Conservation (phyloP, 2,797 vertebrate species). For the Lacerta bilineata region DNA sequence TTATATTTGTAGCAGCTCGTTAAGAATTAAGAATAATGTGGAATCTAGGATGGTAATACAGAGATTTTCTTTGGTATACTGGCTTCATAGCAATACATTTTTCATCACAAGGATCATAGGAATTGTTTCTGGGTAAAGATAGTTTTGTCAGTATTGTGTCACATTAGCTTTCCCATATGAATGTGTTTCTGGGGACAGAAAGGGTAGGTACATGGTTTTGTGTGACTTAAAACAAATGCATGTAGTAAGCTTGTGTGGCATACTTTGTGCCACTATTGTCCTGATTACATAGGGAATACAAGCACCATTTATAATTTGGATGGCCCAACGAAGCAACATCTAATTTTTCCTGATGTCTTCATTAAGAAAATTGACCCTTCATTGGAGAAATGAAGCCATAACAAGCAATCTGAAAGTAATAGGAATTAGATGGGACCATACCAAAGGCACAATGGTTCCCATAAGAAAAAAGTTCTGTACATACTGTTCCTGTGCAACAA, state of each 20-base stretch:
- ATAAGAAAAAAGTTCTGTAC: slow-evolving; percentile 43
- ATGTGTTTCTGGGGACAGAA: not conserved
- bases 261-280: no score
- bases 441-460: slow-evolving; percentile 65
- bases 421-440: slow-evolving; percentile 59
- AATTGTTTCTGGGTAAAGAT: not conserved
- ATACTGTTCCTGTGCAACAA: slow-evolving; percentile 24
- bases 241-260: not conserved
- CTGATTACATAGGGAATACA: not conserved
- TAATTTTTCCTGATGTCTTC: slow-evolving; percentile 30
- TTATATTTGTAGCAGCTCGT: slow-evolving; percentile 28
- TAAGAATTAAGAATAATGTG: not conserved
- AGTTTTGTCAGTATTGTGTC: not conserved
- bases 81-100: slow-evolving; percentile 1
- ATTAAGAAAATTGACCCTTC: slow-evolving; percentile 46
- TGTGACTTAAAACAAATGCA: not conserved
- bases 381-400: slow-evolving; percentile 52
- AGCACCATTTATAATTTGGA: not conserved
- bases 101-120: not conserved
- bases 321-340: not conserved
- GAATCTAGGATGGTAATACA: no score
- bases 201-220: not conserved
- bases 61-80: not conserved
- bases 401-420: slow-evolving; percentile 9
- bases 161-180: not conserved